Base-by-base conservation (phyloP, 2,113 vertebrate species). In the Scalopus aquaticus region DNA sequence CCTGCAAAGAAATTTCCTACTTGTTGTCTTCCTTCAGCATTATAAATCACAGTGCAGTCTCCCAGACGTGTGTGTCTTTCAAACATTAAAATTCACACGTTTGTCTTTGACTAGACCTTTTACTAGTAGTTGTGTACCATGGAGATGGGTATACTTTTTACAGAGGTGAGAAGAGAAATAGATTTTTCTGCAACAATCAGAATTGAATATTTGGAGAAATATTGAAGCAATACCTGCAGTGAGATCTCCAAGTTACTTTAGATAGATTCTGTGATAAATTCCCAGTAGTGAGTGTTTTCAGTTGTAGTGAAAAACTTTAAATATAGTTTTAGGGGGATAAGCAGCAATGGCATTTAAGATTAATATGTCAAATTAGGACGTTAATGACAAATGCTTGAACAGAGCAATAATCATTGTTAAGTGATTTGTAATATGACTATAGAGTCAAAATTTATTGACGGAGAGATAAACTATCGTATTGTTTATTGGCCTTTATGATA, bases 101-200 rank as follows among this genome's bases (percentile, higher is more conserved):
- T 86, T 72, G 58, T 54, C 49, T 90, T 93, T 17, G 49, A 70
- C 83, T 86, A 39, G 17, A 32, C 35, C 56, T 90, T 82, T 87
- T 39, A 39, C 35, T 16, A 35, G 2, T 28, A n/a, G 46, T 74
- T 32, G 2, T 51, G 1, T 26, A 39, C 89, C 86, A 49, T 44
- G 80, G 80, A 83, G 70, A 77, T 72, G 39, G 49, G 30, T 83
- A 8, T 82, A 49, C 72, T 67, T 91, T 91, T 86, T 62, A 88
- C 88, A 92, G 28, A 76, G 51, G 78, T 0, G 22, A 39, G 58
- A 88, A 56, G 58, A 51, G 64, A 80, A 95, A n/a, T 44, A 51
- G 24, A 3, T 67, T 74, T 78, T 86, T 60, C 9, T 37, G 16
- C 30, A 93, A 35, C 28, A 22, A 6, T 69, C 54, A 80, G 79